Conservation (phyloP, 2,113 vertebrate genomes). For the Dicentrarchus labrax region DNA sequence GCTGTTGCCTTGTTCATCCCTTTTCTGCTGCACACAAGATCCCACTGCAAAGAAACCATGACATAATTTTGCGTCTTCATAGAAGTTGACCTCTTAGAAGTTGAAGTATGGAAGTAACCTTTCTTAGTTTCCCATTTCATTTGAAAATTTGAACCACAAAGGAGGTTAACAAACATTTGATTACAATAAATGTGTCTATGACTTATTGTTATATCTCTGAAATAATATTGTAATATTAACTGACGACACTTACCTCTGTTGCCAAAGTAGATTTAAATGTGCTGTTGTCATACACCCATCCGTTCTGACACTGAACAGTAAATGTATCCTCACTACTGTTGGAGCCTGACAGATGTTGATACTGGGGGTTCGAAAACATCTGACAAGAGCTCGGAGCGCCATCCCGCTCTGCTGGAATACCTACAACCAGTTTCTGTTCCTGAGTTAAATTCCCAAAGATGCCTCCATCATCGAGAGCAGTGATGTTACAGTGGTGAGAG, state of each 20-base stretch:
- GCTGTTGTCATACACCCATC: slow-evolving; percentile 91
- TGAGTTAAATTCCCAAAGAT: slow-evolving; percentile 84
- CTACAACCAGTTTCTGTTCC: slow-evolving; percentile 81
- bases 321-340: slow-evolving; percentile 69
- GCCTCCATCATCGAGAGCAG: slow-evolving; percentile 63
- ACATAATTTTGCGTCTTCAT: not conserved
- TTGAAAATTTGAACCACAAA: not conserved
- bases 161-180: not conserved
- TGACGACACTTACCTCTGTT: slow-evolving; percentile 87
- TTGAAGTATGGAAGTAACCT: not conserved
- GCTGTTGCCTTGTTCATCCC: slow-evolving; percentile 86
- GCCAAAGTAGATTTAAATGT: slow-evolving; percentile 90
- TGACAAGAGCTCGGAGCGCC: slow-evolving; percentile 87
- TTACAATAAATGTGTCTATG: too few species aligned
- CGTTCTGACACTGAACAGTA: slow-evolving; percentile 85
- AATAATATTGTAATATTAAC: not conserved
- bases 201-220: not conserved
- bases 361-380: slow-evolving; percentile 86
- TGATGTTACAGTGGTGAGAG: slow-evolving; percentile 87
- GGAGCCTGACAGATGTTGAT: slow-evolving; percentile 80
- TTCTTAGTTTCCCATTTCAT: not conserved
- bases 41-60: slow-evolving; percentile 85
- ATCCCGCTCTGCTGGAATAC: slow-evolving; percentile 82
- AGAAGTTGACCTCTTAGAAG: too few species aligned
- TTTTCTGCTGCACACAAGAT: slow-evolving; percentile 91